These are phyloP conservation scores for Seriola rivoliana DNA, from an alignment of 2,113 vertebrate species.

Conservation along the genomic window DNA sequence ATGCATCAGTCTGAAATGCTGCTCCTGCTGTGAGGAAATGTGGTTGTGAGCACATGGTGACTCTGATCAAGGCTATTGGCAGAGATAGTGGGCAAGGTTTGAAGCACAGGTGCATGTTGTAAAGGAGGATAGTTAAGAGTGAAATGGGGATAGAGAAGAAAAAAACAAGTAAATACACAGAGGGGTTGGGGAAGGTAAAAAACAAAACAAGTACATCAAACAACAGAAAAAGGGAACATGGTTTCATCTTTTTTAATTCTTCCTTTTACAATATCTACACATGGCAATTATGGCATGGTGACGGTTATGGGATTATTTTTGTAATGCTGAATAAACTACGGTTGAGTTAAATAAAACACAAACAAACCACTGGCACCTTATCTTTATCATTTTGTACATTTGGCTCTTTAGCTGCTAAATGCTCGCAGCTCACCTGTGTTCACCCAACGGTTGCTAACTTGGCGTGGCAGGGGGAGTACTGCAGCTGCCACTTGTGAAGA, in stretches of 20 bases:
- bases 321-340: too few relatives aligned
- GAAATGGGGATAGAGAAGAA: constrained; percentile 10
- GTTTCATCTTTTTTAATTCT: too few relatives aligned
- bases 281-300: background rate
- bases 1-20: constrained; percentile 58
- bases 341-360: background rate
- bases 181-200: background rate
- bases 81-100: constrained; percentile 17
- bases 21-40: constrained; percentile 71
- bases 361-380: background rate
- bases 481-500: background rate
- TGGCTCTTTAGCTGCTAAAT: background rate
- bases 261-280: too few relatives aligned
- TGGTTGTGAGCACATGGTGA: constrained; percentile 47
- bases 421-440: background rate
- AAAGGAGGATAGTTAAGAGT: constrained; percentile 37
- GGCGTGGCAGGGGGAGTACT: too few relatives aligned
- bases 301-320: background rate
- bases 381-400: background rate
- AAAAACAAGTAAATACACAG: background rate
- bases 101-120: constrained; percentile 71
- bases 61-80: constrained; percentile 69
- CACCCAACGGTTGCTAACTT: background rate
- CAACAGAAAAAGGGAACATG: background rate
- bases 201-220: constrained; percentile 10